Evolutionary conservation across 2,797 vertebrate genomes (phyloP).

Genomic region (Galaxias olidus): DNA sequence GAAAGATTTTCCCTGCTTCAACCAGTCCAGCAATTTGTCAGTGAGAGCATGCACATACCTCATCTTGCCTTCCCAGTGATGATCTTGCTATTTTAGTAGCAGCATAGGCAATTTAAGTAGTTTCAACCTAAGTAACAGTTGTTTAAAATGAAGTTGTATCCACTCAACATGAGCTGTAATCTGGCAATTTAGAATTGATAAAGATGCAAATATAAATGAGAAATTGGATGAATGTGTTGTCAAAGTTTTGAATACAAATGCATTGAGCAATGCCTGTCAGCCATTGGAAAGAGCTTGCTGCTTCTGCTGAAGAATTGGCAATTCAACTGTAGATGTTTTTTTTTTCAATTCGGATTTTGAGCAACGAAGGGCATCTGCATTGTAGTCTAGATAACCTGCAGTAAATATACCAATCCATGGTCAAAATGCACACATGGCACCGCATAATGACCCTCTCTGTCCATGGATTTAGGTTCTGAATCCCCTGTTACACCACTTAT

Average conservation of each 20-base stretch:
- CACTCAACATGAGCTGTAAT: too few relatives aligned
- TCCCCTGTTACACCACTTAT: too few relatives aligned
- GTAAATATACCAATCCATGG: constrained; percentile 5
- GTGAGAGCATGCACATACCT: not conserved
- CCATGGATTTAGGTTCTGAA: too few relatives aligned
- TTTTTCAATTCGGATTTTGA: constrained; percentile 26
- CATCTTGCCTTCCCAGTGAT: not conserved
- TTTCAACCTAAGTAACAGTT: too few relatives aligned
- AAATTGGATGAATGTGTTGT: constrained; percentile 20
- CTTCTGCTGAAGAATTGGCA: constrained; percentile 17
- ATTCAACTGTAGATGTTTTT: constrained; percentile 22
- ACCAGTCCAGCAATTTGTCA: not conserved
- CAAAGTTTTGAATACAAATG: constrained; percentile 29
- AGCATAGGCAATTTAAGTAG: too few relatives aligned
- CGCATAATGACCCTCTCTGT: constrained; percentile 12
- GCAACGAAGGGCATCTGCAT: constrained; percentile 10
- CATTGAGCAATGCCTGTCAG: not conserved
- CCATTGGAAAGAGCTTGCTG: not conserved
- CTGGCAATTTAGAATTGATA: constrained; percentile 17
- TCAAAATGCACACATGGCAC: not conserved
- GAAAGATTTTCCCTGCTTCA: constrained; percentile 3
- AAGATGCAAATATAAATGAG: constrained; percentile 11
- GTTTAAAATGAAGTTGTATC: too few relatives aligned
- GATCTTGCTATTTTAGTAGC: not conserved
- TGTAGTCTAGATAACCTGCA: constrained; percentile 5